Evolutionary conservation across 2,797 vertebrate species (phyloP).

Genomic region (Dendrocincla fuliginosa): DNA sequence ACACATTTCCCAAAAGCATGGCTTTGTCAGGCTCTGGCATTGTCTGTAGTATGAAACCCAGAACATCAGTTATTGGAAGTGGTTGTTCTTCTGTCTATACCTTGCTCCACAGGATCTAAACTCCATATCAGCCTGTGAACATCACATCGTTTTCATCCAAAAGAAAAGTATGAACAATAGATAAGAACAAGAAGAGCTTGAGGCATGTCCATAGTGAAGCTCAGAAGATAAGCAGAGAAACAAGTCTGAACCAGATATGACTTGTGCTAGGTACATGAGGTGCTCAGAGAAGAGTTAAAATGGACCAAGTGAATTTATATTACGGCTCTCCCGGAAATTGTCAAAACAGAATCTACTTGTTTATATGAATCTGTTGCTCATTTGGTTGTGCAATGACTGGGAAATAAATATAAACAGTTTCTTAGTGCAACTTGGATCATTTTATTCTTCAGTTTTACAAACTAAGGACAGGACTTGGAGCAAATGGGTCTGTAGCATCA

Average conservation of each 20-base stretch:
- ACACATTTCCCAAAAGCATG: background rate
- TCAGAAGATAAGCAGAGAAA: background rate
- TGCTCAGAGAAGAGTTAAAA: background rate
- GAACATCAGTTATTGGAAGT: background rate
- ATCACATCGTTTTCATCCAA: background rate
- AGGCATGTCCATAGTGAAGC: background rate
- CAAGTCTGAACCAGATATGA: background rate
- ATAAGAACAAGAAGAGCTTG: background rate
- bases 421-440: background rate
- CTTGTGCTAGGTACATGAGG: too few relatives aligned
- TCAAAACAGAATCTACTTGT: background rate
- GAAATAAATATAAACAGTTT: background rate
- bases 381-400: background rate
- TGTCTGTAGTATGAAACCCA: background rate
- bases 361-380: background rate
- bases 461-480: background rate
- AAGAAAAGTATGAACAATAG: background rate
- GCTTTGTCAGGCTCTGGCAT: background rate
- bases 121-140: background rate
- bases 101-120: background rate
- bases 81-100: background rate
- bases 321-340: background rate
- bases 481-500: background rate
- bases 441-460: background rate
- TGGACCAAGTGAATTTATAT: background rate